Conservation (phyloP, 53 echinoderm and acorn worm species). For the Echinarachnius parma region DNA sequence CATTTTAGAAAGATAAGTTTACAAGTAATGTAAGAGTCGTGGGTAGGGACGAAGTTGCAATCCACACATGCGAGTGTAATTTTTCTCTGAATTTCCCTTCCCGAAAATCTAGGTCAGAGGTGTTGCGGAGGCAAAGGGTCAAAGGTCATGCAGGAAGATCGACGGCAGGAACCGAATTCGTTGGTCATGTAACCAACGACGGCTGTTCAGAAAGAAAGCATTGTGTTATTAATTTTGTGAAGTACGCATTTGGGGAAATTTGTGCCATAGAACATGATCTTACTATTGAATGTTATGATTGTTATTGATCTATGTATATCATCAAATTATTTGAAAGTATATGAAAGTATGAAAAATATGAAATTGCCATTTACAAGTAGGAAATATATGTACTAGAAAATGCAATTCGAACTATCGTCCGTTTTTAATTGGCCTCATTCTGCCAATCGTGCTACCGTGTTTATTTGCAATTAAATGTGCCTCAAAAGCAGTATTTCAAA, state of each 20-base stretch:
- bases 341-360: too few species aligned
- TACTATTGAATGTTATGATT: too few species aligned
- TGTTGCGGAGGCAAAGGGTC: conserved; percentile 24
- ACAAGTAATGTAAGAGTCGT: not conserved
- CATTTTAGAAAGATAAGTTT: too few species aligned
- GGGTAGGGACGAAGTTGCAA: not conserved
- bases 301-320: too few species aligned
- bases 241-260: conserved; percentile 11
- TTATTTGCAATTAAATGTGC: too few species aligned
- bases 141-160: conserved; percentile 26
- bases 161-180: conserved; percentile 10
- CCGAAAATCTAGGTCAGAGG: conserved; percentile 36
- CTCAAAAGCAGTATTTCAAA: too few species aligned
- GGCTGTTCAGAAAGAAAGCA: not conserved
- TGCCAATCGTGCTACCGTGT: too few species aligned
- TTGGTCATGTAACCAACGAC: conserved; percentile 24
- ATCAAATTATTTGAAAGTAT: too few species aligned
- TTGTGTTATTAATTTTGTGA: conserved; percentile 21
- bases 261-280: not conserved
- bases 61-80: conserved; percentile 63
- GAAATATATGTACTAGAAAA: too few species aligned
- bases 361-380: too few species aligned
- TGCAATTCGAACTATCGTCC: too few species aligned
- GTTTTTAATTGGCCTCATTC: too few species aligned
- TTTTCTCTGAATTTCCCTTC: conserved; percentile 46